Conservation (phyloP, 2,888 invertebrate genomes). For the Agrochola macilenta region DNA sequence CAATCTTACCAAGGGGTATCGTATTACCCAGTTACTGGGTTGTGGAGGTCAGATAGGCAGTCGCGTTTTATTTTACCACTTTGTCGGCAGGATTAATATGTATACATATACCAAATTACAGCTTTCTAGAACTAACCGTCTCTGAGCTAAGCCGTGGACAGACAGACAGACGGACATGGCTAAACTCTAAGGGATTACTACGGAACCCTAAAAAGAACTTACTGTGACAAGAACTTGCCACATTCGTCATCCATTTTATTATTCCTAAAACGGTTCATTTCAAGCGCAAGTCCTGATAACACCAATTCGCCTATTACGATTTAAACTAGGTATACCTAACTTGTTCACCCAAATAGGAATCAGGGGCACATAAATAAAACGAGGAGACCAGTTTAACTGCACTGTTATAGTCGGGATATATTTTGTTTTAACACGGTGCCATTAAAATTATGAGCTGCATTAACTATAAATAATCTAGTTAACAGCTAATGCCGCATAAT, state of each 20-base stretch:
- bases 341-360: conserved; percentile 43
- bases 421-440: conserved; percentile 59
- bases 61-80: too few relatives aligned
- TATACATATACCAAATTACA: too few relatives aligned
- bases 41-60: too few relatives aligned
- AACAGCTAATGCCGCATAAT: conserved; percentile 61
- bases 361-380: conserved; percentile 52
- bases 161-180: too few relatives aligned
- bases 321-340: conserved; percentile 26
- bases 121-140: too few relatives aligned
- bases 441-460: conserved; percentile 59
- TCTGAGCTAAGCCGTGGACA: too few relatives aligned
- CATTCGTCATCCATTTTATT: background rate
- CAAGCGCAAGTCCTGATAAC: background rate
- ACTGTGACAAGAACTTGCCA: background rate
- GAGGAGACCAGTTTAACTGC: conserved; percentile 52
- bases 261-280: background rate
- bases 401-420: conserved; percentile 47
- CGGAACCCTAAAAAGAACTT: background rate
- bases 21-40: too few relatives aligned
- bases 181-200: too few relatives aligned
- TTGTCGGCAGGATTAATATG: too few relatives aligned
- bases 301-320: conserved; percentile 29
- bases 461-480: conserved; percentile 62
- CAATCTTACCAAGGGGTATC: too few relatives aligned